phyloP scores from a whole-genome alignment of 2,888 invertebrate genomes.

The Dolichopus griseipennis region DNA sequence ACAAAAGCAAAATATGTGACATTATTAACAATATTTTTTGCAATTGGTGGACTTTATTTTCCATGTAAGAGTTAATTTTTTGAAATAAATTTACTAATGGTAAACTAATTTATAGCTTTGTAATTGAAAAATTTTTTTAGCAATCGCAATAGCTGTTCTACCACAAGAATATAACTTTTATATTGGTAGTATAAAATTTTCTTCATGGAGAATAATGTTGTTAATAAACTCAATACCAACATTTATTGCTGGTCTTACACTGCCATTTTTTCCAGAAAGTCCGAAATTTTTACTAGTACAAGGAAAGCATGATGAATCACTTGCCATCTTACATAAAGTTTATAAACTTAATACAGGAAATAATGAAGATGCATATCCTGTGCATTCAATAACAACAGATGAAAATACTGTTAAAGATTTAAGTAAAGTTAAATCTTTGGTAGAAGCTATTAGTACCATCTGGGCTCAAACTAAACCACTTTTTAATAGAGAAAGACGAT shows the following conservation, averaged over 20 bases:
- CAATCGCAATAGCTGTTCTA: slow-evolving; percentile 57
- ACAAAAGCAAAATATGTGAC: slow-evolving; percentile 45
- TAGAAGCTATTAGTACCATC: slow-evolving; percentile 14
- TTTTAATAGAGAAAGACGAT: slow-evolving; percentile 13
- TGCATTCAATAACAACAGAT: slow-evolving; percentile 34
- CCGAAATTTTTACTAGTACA: slow-evolving; percentile 22
- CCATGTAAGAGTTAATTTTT: slow-evolving; percentile 34
- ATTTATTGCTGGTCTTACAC: slow-evolving; percentile 51
- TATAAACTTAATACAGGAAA: slow-evolving; percentile 58
- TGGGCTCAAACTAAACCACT: slow-evolving; percentile 19
- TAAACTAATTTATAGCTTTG: too few species aligned
- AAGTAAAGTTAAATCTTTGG: slow-evolving; percentile 12
- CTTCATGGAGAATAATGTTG: slow-evolving; percentile 55
- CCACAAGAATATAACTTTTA: slow-evolving; percentile 48
- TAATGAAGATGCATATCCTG: slow-evolving; percentile 55
- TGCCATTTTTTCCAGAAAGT: slow-evolving; percentile 47
- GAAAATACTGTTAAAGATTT: slow-evolving; percentile 12
- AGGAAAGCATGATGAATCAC: slow-evolving; percentile 17
- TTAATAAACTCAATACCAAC: slow-evolving; percentile 50
- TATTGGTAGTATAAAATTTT: slow-evolving; percentile 48
- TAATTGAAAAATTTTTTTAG: slow-evolving; percentile 43
- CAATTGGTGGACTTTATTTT: slow-evolving; percentile 45
- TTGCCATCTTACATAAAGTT: slow-evolving; percentile 44
- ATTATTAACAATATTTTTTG: slow-evolving; percentile 46
- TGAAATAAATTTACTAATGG: too few species aligned